Base-by-base conservation (phyloP, 2,888 invertebrate genomes). In the Watsonalla cultraria region DNA sequence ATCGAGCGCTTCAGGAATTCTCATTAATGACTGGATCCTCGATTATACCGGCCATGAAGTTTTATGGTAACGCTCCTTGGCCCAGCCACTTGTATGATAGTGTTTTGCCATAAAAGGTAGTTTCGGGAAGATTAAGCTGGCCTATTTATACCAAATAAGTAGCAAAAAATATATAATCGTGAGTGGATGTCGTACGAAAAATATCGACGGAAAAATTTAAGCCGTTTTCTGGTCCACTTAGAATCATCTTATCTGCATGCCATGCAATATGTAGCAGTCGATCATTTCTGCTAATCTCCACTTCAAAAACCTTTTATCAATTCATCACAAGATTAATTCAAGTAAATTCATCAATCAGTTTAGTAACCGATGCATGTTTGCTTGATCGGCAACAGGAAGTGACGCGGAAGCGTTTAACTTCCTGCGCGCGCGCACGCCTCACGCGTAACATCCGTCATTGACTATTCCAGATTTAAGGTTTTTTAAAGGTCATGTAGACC, bases 401-500 rank as follows among this genome's bases (percentile, higher is more conserved):
- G 61, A 61, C 58, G 62, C 62, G 68, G 68, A 64, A 69, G 60
- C 66, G 59, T 58, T 59, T 54, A 37, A 54, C 59, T 70, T 70
- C 70, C 46, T 70, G 68, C 64, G 69, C 59, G 51, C 14, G 46
- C 68, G 64, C 70, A 66, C 60, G 57, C 52, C 46, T 6, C 49
- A n/a, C 35, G 6, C 14, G 49, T 49, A 37, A 49, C 37, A 39
- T 37, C 13, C 37, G 15, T 9, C 8, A 34, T 47, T 13, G 35
- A 14, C 34, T 48, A 48, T 48, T 13, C n/a, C n/a, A 48, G 48
- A 35, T 48, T 48, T 47, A 42, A 42, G 42, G 42, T 42, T 42
- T 42, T 11, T 42, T 11, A 11, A 11, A 42, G 42, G 42, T 42
- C 42, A 11, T 11, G 42, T 11, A 7, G 39, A 39, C 39, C 7